Conservation (phyloP, 2,888 invertebrate genomes). For the Sarcophaga rosellei region DNA sequence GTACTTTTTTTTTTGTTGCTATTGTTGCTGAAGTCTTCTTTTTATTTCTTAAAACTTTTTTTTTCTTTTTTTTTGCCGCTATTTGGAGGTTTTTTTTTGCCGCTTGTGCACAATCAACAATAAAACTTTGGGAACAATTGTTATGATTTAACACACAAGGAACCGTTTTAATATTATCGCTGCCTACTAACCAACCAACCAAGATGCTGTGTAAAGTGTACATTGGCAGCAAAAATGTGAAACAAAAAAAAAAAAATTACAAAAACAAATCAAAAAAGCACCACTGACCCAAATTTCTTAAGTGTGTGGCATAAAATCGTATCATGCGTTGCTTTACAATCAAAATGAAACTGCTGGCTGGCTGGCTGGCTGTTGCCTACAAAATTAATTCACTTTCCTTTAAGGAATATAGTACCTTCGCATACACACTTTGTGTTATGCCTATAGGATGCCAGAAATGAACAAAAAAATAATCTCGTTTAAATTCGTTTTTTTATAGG, state of each 20-base stretch:
- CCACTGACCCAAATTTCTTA: constrained; percentile 62
- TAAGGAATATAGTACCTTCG: constrained; percentile 35
- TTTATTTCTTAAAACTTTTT: neutral
- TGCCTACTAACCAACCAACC: neutral
- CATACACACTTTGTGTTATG: no score
- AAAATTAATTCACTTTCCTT: constrained; percentile 69
- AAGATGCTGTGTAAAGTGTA: constrained; percentile 13
- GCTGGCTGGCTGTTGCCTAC: constrained; percentile 1
- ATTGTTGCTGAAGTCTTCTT: constrained; percentile 2
- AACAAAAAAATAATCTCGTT: constrained; percentile 46
- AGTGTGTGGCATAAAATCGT: constrained; percentile 44
- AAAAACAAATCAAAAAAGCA: constrained; percentile 19
- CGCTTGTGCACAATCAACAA: constrained; percentile 35
- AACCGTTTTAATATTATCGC: neutral
- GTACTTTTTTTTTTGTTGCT: constrained; percentile 42
- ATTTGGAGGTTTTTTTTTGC: neutral
- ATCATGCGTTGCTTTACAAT: neutral
- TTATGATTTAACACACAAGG: constrained; percentile 63
- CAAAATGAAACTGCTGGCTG: neutral
- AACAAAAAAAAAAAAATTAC: neutral
- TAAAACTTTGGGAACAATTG: constrained; percentile 56
- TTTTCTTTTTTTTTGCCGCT: neutral
- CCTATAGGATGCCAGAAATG: constrained; percentile 36
- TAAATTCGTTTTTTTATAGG: constrained; percentile 35
- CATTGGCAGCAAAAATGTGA: neutral